phyloP scores from a whole-genome alignment of 2,797 vertebrate genomes.

The Crenichthys baileyi region DNA sequence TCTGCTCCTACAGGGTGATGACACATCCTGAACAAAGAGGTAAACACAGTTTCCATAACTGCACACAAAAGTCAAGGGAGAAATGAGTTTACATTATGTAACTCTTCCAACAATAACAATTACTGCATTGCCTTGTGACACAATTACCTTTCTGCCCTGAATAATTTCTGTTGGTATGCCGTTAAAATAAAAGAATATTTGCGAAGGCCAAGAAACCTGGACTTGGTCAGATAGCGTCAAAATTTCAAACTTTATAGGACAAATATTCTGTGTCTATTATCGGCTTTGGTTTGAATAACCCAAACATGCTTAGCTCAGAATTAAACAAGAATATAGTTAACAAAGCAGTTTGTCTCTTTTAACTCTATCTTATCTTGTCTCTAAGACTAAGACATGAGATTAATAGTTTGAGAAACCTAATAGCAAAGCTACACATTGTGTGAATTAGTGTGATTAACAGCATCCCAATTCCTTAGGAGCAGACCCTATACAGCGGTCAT shows the following conservation, averaged over 20 bases:
- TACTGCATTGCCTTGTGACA: not conserved
- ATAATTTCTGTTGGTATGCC: not conserved
- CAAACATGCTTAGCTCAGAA: not conserved
- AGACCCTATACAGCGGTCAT: not conserved
- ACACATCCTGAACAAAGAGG: slow-evolving; percentile 34
- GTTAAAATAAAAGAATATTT: not conserved
- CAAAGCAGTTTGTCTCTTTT: not conserved
- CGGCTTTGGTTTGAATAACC: not conserved
- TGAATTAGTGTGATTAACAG: not conserved
- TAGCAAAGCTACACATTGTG: not conserved
- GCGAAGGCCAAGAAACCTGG: not conserved
- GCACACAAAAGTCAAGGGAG: slow-evolving; percentile 12
- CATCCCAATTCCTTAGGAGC: not conserved
- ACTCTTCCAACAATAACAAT: slow-evolving; percentile 6
- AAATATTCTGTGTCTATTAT: not conserved
- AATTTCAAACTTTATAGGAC: not conserved
- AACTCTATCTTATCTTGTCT: not conserved
- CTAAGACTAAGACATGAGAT: not conserved
- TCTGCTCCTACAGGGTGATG: slow-evolving; percentile 46
- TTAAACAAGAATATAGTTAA: not conserved
- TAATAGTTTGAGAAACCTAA: too few species aligned
- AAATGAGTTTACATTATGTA: not conserved
- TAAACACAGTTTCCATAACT: slow-evolving; percentile 41
- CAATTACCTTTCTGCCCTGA: slow-evolving; percentile 10
- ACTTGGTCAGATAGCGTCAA: not conserved